Evolutionary conservation across 1,140 invertebrate genomes (phyloP), one percentile per base, ranked within the genome.

Genomic region (Ooceraea biroi): DNA sequence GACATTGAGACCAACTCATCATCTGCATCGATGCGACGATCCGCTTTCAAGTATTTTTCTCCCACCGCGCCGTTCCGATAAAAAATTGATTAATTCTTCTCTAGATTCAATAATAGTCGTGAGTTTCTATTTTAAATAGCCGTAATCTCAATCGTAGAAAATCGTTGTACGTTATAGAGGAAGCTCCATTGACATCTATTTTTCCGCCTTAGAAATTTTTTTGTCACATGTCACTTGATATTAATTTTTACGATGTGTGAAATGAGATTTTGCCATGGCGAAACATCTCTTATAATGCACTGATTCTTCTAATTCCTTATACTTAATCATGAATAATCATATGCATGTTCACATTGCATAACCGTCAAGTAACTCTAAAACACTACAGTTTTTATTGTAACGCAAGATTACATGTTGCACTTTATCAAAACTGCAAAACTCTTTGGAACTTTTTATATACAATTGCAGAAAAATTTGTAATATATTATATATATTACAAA

Each of bases 1-100:
- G 72, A 46, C 55, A 76, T 50, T 76, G 17, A 50, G n/a, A 7
- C 2, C 10, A 11, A 17, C n/a, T 65, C 44, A 17, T 69, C 41
- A 8, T 17, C 27, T 65, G 44, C 19, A 4, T 65, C 36, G 19
- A 50, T 22, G 3, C 22, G 25, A 7, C 48, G 12, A 66, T 7
- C 0, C 3, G 4, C 5, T n/a, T 44, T 36, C 5, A 17, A 48
- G 50, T 30, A 36, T 63, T 36, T 66, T 8, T 65, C 17, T 30
- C 4, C 22, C 17, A 48, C 27, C 12, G 44, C 30, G 25, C 36
- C 27, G 1, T 52, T 5, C 5, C 14, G 41, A 19, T 1, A n/a
- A 46, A 30, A 50, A 44, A 12, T 58, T 60, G 4, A 60, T 12
- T 14, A 25, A 58, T 41, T 41, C 14, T 3, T 58, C 10, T 71